Evolutionary conservation across 2,888 invertebrate species (phyloP).

Genomic region (Hyalella azteca): DNA sequence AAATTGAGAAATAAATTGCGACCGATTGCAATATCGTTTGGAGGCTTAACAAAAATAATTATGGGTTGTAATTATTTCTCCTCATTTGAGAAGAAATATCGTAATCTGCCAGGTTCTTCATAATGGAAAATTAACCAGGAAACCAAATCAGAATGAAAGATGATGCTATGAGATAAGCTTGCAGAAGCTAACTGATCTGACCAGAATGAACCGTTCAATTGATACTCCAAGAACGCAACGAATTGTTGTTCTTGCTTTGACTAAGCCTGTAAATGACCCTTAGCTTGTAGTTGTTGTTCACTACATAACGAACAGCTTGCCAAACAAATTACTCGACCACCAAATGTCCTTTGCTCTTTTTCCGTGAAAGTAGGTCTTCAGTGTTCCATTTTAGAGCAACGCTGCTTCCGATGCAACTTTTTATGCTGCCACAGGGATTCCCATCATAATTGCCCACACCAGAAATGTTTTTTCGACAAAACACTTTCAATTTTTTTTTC

Average conservation of each 20-base stretch:
- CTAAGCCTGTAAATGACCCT: not conserved
- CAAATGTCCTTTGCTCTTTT: conserved; percentile 19
- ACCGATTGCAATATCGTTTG: too few relatives aligned
- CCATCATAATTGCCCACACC: too few relatives aligned
- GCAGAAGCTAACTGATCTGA: too few relatives aligned
- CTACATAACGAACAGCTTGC: conserved; percentile 29
- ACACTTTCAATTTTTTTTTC: too few relatives aligned
- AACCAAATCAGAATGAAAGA: too few relatives aligned
- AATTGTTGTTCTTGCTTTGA: conserved; percentile 21
- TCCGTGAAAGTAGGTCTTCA: conserved; percentile 18
- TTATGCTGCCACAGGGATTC: not conserved
- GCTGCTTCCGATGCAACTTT: not conserved
- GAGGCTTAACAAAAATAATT: too few relatives aligned
- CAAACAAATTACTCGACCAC: not conserved
- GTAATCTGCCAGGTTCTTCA: too few relatives aligned
- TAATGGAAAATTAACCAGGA: not conserved
- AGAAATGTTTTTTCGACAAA: too few relatives aligned
- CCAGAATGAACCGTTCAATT: not conserved
- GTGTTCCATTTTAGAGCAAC: not conserved
- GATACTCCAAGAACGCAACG: not conserved
- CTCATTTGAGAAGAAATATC: too few relatives aligned
- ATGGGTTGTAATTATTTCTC: too few relatives aligned
- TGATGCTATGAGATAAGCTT: too few relatives aligned
- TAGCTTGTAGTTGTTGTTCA: conserved; percentile 7
- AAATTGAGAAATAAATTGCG: too few relatives aligned